Base-by-base conservation (phyloP, 2,888 invertebrate genomes). In the Oscheius sp. region DNA sequence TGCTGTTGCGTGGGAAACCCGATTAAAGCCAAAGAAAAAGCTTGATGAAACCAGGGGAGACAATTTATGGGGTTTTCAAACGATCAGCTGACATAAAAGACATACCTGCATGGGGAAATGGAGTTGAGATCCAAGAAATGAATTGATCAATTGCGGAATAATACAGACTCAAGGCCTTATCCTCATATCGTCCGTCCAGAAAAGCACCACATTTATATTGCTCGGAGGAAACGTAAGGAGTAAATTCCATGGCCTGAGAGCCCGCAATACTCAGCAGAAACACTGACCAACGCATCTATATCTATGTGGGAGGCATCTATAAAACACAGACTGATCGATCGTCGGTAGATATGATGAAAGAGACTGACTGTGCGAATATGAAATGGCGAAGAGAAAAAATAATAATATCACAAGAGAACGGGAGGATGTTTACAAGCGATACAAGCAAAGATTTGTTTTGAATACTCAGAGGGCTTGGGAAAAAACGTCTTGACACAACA, bases 101-200 rank as follows among this genome's bases (percentile, higher is more conserved):
- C 75, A 66, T 49, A 84, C 85, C 85, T 83, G 79, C 80, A 79
- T 84, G 85, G 13, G 83, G 82, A 75, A 87, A 87, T 46, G 86
- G 83, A 45, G 75, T 75, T 7, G 85, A 85, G 35, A 87, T 63
- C 49, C 72, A 66, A n/a, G 73, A 73, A 69, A 87, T 84, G 58
- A 87, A 77, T 52, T 79, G 81, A 73, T 85, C 82, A 63, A 85
- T 84, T 2, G 73, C 78, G 27, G 66, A 72, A 74, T 87, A 87
- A 75, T 85, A 86, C 64, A 79, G 76, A 63, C 76, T 77, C 72
- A 87, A 82, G 25, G 86, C 84, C 59, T 79, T 80, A 59, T 87
- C 85, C 61, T 84, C 83, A 59, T 82, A 75, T 55, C 76, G 64
- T 63, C 76, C 79, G 55, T 76, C 76, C 69, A 83, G 77, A 69